Evolutionary conservation across 2,888 invertebrate genomes (phyloP).

Genomic region (Drosophila anceps): DNA sequence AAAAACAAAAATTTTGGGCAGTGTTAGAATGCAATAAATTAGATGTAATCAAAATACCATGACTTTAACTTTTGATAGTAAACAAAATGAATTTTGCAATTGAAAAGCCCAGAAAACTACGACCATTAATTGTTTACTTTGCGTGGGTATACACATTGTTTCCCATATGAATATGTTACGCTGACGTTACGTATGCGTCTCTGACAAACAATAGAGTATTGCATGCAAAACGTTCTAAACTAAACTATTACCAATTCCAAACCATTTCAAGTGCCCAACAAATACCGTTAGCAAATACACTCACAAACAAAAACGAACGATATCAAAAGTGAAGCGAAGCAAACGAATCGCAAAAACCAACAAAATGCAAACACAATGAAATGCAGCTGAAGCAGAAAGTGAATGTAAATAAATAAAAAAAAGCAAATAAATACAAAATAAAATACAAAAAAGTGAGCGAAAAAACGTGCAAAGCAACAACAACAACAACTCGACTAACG

Average conservation of each 20-base stretch:
- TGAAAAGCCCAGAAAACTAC: neutral
- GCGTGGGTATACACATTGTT: neutral
- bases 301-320: conserved; percentile 1
- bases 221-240: neutral
- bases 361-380: conserved; percentile 54
- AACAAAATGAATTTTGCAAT: neutral
- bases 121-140: neutral
- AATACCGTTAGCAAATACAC: conserved; percentile 12
- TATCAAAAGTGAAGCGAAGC: conserved; percentile 31
- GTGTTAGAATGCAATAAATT: no score
- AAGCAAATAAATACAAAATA: conserved; percentile 47
- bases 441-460: conserved; percentile 48
- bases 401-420: conserved; percentile 49
- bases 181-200: neutral
- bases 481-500: conserved; percentile 23
- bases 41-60: no score
- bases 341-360: conserved; percentile 27
- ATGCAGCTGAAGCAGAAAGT: conserved; percentile 67
- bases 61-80: neutral
- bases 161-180: neutral
- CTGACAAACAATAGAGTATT: neutral
- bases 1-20: neutral
- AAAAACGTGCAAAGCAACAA: conserved; percentile 35
- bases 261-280: conserved; percentile 6
- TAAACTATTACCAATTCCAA: conserved; percentile 7